Evolutionary conservation across 2,797 vertebrate species (phyloP).

Genomic region (Parambassis ranga): DNA sequence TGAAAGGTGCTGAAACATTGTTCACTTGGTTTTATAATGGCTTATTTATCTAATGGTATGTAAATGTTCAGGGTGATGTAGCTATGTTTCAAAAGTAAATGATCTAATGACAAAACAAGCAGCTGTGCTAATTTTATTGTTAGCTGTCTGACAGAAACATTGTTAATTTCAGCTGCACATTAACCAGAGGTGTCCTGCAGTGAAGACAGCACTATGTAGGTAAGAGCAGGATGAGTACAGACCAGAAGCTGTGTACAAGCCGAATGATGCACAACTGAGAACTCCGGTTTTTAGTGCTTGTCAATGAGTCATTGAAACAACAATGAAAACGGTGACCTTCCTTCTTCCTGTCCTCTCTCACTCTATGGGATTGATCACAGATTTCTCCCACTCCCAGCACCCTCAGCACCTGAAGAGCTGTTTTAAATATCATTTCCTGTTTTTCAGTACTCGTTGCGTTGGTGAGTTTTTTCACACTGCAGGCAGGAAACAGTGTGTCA

Average conservation of each 20-base stretch:
- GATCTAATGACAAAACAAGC: slow-evolving; percentile 27
- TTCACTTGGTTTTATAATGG: slow-evolving; percentile 23
- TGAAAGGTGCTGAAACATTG: slow-evolving; percentile 35
- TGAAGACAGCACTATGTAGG: not conserved
- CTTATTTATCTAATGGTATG: slow-evolving; percentile 29
- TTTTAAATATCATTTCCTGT: slow-evolving; percentile 3
- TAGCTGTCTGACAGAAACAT: slow-evolving; percentile 24
- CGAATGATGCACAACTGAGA: not conserved
- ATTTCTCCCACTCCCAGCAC: slow-evolving; percentile 20
- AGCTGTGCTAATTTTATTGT: slow-evolving; percentile 42
- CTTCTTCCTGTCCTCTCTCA: not conserved
- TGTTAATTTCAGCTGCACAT: slow-evolving; percentile 38
- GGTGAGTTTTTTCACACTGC: not conserved
- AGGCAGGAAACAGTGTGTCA: not conserved
- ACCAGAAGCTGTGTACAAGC: not conserved
- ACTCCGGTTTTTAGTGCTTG: not conserved
- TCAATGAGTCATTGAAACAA: slow-evolving; percentile 4
- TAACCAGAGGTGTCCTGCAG: slow-evolving; percentile 27
- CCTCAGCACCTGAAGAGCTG: slow-evolving; percentile 8
- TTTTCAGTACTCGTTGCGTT: slow-evolving; percentile 1
- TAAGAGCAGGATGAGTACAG: slow-evolving; percentile 9
- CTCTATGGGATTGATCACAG: slow-evolving; percentile 1
- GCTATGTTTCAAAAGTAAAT: slow-evolving; percentile 28
- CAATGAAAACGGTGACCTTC: not conserved
- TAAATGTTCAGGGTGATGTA: slow-evolving; percentile 5